Evolutionary conservation across 1,140 invertebrate genomes (phyloP).

Genomic region (Trachelipus rathkii): DNA sequence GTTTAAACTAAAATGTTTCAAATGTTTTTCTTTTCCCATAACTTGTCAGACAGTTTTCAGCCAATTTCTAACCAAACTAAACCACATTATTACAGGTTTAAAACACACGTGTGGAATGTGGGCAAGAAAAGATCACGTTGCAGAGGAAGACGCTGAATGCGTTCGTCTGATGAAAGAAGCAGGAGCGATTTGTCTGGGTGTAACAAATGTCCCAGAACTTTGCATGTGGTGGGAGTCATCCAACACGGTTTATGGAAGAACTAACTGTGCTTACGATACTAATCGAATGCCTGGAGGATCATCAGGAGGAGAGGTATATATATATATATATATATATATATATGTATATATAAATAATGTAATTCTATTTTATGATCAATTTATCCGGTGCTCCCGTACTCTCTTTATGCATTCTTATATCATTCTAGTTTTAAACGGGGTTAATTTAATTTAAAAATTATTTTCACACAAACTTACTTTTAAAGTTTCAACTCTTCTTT

Average conservation of each 20-base stretch:
- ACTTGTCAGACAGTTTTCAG: no score
- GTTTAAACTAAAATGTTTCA: no score
- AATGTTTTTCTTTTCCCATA: no score
- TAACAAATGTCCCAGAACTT: slow-evolving; percentile 82
- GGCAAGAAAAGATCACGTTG: slow-evolving; percentile 56
- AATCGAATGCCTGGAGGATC: slow-evolving; percentile 77
- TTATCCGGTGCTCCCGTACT: no score
- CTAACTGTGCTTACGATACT: slow-evolving; percentile 83
- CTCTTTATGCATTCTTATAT: no score
- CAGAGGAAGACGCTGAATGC: slow-evolving; percentile 62
- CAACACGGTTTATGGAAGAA: slow-evolving; percentile 80
- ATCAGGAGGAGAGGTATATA: slow-evolving; percentile 66
- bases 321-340: no score
- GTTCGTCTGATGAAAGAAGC: slow-evolving; percentile 61
- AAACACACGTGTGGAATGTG: slow-evolving; percentile 63
- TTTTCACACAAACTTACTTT: no score
- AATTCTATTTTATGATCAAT: no score
- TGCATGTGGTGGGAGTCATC: slow-evolving; percentile 78
- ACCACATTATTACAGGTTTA: slow-evolving; percentile 47
- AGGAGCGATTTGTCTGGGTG: slow-evolving; percentile 69
- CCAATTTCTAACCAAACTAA: background rate
- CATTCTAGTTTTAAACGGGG: no score
- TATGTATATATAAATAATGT: no score
- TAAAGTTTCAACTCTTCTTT: no score
- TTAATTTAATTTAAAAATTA: no score